Evolutionary conservation across 2,113 vertebrate species (phyloP), one percentile per base, ranked within the genome.

Genomic region (Aegithalos caudatus): DNA sequence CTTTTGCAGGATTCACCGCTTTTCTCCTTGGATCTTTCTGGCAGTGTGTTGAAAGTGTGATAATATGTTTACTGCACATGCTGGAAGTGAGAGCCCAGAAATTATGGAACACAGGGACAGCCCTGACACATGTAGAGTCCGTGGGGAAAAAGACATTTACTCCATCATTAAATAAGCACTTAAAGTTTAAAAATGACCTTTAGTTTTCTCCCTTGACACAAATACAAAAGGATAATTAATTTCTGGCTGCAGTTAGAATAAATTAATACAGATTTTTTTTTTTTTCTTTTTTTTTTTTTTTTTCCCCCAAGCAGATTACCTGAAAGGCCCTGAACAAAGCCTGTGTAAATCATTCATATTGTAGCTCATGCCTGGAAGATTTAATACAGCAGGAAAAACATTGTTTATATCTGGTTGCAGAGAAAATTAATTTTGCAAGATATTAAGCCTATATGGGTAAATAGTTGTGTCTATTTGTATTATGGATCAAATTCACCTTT

Each of bases 391-490:
- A 62, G 38, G 38, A 84, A 74, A 16, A 91, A 54, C 33, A n/a
- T 6, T 86, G 38, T n/a, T n/a, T 40, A 27, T 45, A 73, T 86
- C 73, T 90, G 24, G 47, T 58, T 86, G 60, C 35, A 91, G 37
- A 90, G 50, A 82, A 90, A 90, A 88, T 88, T 85, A 82, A 73
- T 94, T 94, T 91, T 85, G 18, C 50, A 81, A 70, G 35, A 58
- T 73, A 70, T 37, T 91, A 80, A 44, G 33, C 24, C 62, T 70
- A 12, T 37, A 67, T 91, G 15, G 35, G 27, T 23, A 56, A 82
- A 77, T n/a, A 51, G 21, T 77, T 80, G 6, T 81, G 27, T 53
- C 29, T 25, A n/a, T 86, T 31, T 58, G 7, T 67, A 64, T 72
- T 91, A 82, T 82, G 54, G 70, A 70, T 85, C 29, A 72, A 87